Base-by-base conservation (phyloP, 2,888 invertebrate genomes). In the Drosophila subquinaria region DNA sequence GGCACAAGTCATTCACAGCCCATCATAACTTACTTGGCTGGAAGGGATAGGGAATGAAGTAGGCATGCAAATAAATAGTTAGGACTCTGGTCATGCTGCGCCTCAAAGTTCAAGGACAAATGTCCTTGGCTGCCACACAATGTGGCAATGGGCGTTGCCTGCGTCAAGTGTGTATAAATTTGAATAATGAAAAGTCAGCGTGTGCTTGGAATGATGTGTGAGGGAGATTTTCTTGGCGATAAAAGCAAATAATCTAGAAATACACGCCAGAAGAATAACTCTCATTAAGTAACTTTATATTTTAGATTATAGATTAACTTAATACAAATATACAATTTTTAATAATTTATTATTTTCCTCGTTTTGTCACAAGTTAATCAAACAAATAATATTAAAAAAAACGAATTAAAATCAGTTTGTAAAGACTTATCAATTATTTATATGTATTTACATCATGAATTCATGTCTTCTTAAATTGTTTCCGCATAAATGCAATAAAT, bases 151-250 rank as follows among this genome's bases (percentile, higher is more conserved):
- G 79, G 77, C 77, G 77, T 78, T 56, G 59, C 9, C 30, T 43
- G 9, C n/a, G 56, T 71, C 77, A 71, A 69, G 45, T 50, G 42
- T 48, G 45, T 50, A 47, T 45, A 61, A 78, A 76, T 76, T 74
- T 77, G 50, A 71, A 77, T 74, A 77, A 77, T 78, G 55, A 59
- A 78, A 77, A 74, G 75, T 70, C 75, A 71, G 60, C 70, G 30
- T 35, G 45, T 20, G 17, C 23, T 50, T 48, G 36, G 30, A 47
- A 13, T 27, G 5, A 45, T 45, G 13, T 15, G 33, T 20, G 27
- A 13, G 17, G 6, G 13, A 17, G 56, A 52, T 57, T 74, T 57
- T 3, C 17, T 40, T 53, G 59, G 40, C 33, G 40, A 27, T 65
- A 63, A 27, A 17, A 27, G 33, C 33, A 56, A 2, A 56, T 47